Evolutionary conservation across 1,140 invertebrate genomes (phyloP).

Genomic region (Pomacea maculata): DNA sequence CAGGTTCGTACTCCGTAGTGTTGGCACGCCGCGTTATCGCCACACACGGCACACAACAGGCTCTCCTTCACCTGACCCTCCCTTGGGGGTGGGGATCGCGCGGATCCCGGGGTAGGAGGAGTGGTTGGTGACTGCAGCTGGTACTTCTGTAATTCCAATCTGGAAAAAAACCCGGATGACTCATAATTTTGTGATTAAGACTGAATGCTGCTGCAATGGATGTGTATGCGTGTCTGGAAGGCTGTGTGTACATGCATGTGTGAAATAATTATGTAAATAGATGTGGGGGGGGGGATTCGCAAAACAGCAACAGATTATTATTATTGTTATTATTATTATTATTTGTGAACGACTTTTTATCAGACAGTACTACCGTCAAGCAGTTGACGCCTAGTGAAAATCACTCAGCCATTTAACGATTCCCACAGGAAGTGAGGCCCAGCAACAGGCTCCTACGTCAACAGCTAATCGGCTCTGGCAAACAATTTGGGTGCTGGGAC

Average conservation of each 20-base stretch:
- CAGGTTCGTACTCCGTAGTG: constrained; percentile 96
- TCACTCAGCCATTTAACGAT: too few species aligned
- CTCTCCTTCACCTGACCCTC: constrained; percentile 54
- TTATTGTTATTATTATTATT: too few species aligned
- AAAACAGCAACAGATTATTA: too few species aligned
- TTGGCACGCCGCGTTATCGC: constrained; percentile 97
- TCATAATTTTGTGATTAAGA: background rate
- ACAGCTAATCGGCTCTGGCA: too few species aligned
- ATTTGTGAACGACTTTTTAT: too few species aligned
- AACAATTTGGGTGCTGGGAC: too few species aligned
- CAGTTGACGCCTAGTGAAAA: too few species aligned
- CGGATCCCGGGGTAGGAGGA: constrained; percentile 57
- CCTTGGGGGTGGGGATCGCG: constrained; percentile 57
- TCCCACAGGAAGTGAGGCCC: too few species aligned
- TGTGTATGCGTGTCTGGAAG: background rate
- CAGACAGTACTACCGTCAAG: too few species aligned
- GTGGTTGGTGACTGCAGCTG: constrained; percentile 62
- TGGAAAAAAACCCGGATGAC: constrained; percentile 27
- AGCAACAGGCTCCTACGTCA: too few species aligned
- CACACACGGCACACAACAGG: constrained; percentile 95
- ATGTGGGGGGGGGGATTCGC: background rate
- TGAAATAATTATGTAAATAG: background rate
- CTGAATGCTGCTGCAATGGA: background rate
- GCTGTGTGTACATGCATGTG: background rate
- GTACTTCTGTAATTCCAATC: constrained; percentile 59